phyloP scores from a whole-genome alignment of 2,888 invertebrate genomes.

The Pilophorus perplexus region DNA sequence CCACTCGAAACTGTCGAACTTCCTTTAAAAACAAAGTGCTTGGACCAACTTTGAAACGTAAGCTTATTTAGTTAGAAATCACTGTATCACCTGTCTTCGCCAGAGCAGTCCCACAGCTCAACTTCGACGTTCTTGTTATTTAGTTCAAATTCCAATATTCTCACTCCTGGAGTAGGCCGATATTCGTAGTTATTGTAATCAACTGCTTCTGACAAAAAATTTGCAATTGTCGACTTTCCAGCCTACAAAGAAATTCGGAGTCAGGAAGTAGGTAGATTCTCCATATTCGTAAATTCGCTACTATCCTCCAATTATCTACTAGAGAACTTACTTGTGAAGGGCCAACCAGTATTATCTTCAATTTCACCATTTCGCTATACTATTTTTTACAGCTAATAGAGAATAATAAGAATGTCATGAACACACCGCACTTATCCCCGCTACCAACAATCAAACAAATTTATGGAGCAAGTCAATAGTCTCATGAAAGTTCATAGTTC shows the following conservation, averaged over 20 bases:
- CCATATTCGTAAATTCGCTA: too few species aligned
- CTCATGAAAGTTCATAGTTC: too few species aligned
- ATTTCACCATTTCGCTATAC: constrained; percentile 49
- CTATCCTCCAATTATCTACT: too few species aligned
- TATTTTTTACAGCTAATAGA: not conserved
- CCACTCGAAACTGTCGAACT: too few species aligned
- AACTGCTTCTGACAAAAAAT: constrained; percentile 69
- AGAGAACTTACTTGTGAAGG: constrained; percentile 51
- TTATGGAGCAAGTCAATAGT: too few species aligned
- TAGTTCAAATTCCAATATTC: constrained; percentile 74
- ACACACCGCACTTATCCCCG: too few species aligned
- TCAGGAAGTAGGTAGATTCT: too few species aligned
- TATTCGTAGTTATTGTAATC: constrained; percentile 62
- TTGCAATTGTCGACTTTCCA: constrained; percentile 69
- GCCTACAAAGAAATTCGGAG: constrained; percentile 57
- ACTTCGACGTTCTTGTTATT: constrained; percentile 65
- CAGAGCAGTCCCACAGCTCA: constrained; percentile 78
- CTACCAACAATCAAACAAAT: too few species aligned
- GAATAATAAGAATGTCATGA: too few species aligned
- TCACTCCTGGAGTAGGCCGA: constrained; percentile 68
- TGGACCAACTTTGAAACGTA: too few species aligned
- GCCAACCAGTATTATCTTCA: constrained; percentile 61
- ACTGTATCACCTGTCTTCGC: constrained; percentile 71
- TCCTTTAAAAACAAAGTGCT: too few species aligned
- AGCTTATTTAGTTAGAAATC: too few species aligned